phyloP scores from a whole-genome alignment of 2,888 invertebrate genomes.

The Himalopsyche tibetana region DNA sequence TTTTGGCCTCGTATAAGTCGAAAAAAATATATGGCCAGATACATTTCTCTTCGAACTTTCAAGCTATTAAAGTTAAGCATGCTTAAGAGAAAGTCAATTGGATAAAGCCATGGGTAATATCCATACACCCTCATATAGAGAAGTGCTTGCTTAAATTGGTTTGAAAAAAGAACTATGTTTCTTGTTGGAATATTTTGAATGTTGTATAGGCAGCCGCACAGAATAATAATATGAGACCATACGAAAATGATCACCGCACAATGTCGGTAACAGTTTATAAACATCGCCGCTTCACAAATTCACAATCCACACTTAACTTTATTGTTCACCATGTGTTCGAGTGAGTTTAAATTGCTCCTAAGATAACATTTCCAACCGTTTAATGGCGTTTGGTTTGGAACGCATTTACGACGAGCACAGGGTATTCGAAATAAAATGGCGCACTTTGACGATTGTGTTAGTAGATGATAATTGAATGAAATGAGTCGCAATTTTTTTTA shows the following conservation, averaged over 20 bases:
- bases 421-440: background rate
- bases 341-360: constrained; percentile 64
- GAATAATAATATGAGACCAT: background rate
- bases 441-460: too few relatives aligned
- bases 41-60: too few relatives aligned
- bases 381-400: constrained; percentile 64
- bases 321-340: constrained; percentile 61
- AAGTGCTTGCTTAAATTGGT: too few relatives aligned
- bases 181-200: too few relatives aligned
- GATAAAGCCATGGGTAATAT: too few relatives aligned
- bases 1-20: too few relatives aligned
- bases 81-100: too few relatives aligned
- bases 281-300: constrained; percentile 50
- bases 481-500: background rate
- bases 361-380: constrained; percentile 62
- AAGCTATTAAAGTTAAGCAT: too few relatives aligned
- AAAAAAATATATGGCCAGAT: too few relatives aligned
- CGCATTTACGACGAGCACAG: constrained; percentile 55
- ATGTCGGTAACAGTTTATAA: constrained; percentile 64
- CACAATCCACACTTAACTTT: constrained; percentile 14
- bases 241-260: constrained; percentile 57
- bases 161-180: too few relatives aligned
- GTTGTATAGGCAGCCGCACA: too few relatives aligned
- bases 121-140: too few relatives aligned
- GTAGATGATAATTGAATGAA: background rate